These are phyloP conservation scores for Chrosomus eos DNA, from an alignment of 2,797 vertebrate genomes.

Conservation along the genomic window DNA sequence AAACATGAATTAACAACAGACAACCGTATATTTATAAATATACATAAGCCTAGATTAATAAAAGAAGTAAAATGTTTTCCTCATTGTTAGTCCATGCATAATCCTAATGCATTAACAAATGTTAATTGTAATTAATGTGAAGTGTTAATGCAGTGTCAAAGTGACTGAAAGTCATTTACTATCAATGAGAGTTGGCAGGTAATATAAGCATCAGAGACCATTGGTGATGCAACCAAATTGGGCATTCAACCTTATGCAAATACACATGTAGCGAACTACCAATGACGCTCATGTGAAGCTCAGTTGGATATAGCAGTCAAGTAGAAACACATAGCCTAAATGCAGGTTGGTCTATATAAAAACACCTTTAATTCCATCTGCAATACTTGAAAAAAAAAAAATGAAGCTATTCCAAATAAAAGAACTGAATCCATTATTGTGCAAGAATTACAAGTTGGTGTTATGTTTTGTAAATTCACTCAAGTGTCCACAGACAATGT, in stretches of 20 bases:
- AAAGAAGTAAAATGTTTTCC: not conserved
- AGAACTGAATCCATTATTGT: not conserved
- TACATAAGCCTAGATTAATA: not conserved
- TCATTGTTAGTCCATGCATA: not conserved
- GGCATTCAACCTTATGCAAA: not conserved
- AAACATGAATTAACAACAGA: not conserved
- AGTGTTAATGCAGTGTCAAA: not conserved
- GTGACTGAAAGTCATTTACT: not conserved
- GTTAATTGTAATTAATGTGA: not conserved
- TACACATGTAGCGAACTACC: not conserved
- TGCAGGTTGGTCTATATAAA: not conserved
- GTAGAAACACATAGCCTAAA: not conserved
- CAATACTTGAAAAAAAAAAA: not conserved
- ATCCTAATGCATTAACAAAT: not conserved
- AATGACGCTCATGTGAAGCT: not conserved
- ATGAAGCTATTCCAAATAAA: not conserved
- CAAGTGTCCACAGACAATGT: conserved; percentile 62
- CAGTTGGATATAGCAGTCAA: not conserved
- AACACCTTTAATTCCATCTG: not conserved
- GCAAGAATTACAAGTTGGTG: not conserved
- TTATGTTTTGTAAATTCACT: conserved; percentile 35
- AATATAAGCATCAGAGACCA: not conserved
- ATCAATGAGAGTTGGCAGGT: not conserved
- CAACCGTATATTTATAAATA: not conserved
- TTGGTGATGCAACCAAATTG: not conserved